These are phyloP conservation scores for Cetonia aurata DNA, from an alignment of 2,888 invertebrate genomes.

Conservation along the genomic window DNA sequence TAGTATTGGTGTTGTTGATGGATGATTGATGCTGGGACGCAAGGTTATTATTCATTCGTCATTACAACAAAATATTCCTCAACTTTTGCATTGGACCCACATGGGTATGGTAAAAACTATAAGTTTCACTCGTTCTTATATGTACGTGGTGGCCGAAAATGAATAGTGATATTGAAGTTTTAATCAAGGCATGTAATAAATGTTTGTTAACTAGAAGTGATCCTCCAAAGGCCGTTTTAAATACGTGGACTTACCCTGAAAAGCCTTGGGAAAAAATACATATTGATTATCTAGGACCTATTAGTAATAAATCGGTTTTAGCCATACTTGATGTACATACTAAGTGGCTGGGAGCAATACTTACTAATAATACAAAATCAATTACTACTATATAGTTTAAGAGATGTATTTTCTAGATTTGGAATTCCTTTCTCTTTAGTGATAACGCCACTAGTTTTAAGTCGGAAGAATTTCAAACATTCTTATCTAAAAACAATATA, in stretches of 20 bases:
- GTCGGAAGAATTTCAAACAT: too few relatives aligned
- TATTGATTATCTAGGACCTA: neutral
- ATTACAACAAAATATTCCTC: neutral
- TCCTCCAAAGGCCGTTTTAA: neutral
- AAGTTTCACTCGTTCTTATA: neutral
- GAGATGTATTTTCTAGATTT: too few relatives aligned
- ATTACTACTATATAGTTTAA: too few relatives aligned
- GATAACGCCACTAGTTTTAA: too few relatives aligned
- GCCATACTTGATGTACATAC: neutral
- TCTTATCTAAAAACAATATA: neutral
- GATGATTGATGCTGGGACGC: neutral
- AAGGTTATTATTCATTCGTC: neutral
- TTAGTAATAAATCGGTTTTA: neutral
- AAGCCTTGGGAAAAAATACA: neutral
- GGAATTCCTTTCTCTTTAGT: too few relatives aligned
- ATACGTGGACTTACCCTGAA: neutral
- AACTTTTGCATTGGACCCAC: neutral
- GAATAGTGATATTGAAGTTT: neutral
- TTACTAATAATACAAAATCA: neutral
- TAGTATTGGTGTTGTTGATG: too few relatives aligned
- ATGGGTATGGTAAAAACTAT: neutral
- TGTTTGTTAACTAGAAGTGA: neutral
- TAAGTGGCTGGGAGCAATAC: neutral
- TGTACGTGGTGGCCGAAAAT: neutral
- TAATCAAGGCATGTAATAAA: neutral